Evolutionary conservation across 2,113 vertebrate species (phyloP), one percentile per base, ranked within the genome.

Genomic region (Nyctibius bracteatus): DNA sequence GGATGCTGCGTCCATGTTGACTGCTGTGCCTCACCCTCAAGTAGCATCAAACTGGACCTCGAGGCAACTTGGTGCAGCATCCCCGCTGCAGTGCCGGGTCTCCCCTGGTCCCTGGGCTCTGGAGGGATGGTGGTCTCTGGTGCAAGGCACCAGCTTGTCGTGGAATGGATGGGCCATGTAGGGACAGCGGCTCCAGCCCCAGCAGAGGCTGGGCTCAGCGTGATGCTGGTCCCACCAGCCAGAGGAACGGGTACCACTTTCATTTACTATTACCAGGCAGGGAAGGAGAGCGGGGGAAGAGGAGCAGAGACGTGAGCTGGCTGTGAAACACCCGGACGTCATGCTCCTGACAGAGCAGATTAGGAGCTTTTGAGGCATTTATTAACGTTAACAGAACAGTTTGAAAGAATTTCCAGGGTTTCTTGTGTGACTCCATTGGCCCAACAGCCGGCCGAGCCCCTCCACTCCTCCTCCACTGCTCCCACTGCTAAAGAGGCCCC

Each of bases 341-440:
- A 96, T 93, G 92, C 96, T 95, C 86, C 96, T 97, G 96, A 93
- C 96, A 97, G 90, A 96, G 95, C 95, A 95, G 95, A 95, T 96
- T 96, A 96, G 90, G 92, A 94, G 96, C 94, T 96, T 93, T 92
- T 96, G 96, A 97, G 94, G 94, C 96, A 91, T 96, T 96, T 96
- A 97, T 97, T 97, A 97, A 96, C 89, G 94, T 96, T 96, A 97
- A 95, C 96, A 96, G 96, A 96, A 96, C 92, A 96, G 94, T 96
- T 96, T 93, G 90, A 97, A 96, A 95, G 96, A 91, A 96, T 93
- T 96, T 96, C 90, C 96, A 95, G 95, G 68, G 88, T 63, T 96
- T 96, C 90, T 96, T 92, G 74, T 86, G 88, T 83, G 90, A 90
- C 91, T 96, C 78, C 83, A 86, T 81, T 87, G 96, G 96, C 96